phyloP scores from a whole-genome alignment of 2,888 invertebrate genomes.

The Seira sanloemensis region DNA sequence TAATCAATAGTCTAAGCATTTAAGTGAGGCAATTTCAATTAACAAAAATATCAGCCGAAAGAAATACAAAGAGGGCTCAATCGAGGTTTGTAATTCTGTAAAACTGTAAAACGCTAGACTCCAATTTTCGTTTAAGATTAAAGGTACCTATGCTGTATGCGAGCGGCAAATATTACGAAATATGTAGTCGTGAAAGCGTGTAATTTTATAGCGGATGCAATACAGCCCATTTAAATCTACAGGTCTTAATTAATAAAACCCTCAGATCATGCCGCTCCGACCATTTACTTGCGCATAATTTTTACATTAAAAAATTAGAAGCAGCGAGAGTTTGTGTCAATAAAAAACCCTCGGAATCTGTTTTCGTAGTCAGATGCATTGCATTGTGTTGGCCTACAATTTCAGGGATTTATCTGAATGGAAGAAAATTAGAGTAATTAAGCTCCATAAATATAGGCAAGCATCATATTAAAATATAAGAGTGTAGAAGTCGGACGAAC shows the following conservation, averaged over 20 bases:
- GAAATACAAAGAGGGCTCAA: too few species aligned
- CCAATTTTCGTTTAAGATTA: too few species aligned
- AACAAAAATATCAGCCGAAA: too few species aligned
- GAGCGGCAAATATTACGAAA: neutral
- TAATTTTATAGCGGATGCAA: neutral
- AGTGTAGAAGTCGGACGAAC: neutral
- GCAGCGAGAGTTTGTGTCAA: neutral
- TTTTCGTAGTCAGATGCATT: neutral
- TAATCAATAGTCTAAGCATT: too few species aligned
- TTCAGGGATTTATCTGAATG: slow-evolving; percentile 50
- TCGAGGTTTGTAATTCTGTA: too few species aligned
- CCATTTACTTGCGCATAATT: neutral
- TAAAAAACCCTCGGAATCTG: neutral
- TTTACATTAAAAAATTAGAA: neutral
- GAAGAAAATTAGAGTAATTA: slow-evolving; percentile 58
- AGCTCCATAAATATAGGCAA: slow-evolving; percentile 34
- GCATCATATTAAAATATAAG: slow-evolving; percentile 10
- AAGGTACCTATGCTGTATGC: too few species aligned
- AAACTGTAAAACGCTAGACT: too few species aligned
- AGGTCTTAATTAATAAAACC: neutral
- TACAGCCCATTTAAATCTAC: neutral
- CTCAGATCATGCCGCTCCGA: neutral
- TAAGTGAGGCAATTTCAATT: too few species aligned
- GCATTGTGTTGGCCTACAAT: slow-evolving; percentile 38
- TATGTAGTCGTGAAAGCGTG: neutral